A percentile compares a stretch with the other conserved stretches of the same genome.
These are phyloP conservation scores for Odontophorus gujanensis DNA, from an alignment of 2,113 vertebrate genomes.

Conservation along the genomic window DNA sequence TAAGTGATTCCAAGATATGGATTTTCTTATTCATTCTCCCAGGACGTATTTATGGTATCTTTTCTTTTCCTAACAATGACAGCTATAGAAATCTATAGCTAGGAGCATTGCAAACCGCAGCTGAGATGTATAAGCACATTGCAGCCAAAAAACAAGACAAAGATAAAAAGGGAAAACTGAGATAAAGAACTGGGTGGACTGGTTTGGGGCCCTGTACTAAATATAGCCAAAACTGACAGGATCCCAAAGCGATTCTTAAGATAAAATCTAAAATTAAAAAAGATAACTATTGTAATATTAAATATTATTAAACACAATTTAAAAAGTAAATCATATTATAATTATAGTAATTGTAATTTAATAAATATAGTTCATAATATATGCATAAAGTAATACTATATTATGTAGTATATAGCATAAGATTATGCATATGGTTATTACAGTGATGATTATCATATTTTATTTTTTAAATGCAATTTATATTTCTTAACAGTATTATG, in stretches of 20 bases:
- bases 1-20: neutral
- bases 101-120: neutral
- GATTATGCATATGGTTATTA: too few relatives aligned
- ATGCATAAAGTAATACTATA: neutral
- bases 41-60: neutral
- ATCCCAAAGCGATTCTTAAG: neutral
- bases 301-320: neutral
- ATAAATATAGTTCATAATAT: neutral
- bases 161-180: neutral
- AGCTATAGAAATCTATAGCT: neutral
- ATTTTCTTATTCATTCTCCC: neutral
- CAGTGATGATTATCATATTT: neutral
- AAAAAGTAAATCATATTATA: neutral
- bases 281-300: neutral
- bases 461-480: neutral
- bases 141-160: neutral
- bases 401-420: neutral
- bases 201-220: accelerated
- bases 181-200: neutral
- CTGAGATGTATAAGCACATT: neutral
- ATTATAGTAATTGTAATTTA: neutral
- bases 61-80: neutral
- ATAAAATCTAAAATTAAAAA: neutral
- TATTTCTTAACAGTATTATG: neutral
- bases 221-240: neutral